Evolutionary conservation across 2,797 vertebrate genomes (phyloP).

Genomic region (Xenops minutus): DNA sequence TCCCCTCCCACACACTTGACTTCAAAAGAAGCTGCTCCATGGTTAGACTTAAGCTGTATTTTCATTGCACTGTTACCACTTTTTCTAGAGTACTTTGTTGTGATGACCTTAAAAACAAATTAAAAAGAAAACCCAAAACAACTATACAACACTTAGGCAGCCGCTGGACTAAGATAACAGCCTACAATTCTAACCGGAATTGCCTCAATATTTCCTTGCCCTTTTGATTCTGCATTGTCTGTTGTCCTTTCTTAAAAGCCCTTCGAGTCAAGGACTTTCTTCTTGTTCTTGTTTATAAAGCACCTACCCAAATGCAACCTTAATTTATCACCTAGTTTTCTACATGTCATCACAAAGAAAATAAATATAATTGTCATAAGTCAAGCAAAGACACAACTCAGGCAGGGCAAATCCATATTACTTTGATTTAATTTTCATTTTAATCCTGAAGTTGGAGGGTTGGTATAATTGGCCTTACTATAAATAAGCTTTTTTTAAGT

Average conservation of each 20-base stretch:
- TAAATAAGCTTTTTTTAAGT: not conserved
- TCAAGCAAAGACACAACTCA: not conserved
- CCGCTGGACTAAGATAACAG: not conserved
- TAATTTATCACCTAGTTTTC: not conserved
- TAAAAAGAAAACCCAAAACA: not conserved
- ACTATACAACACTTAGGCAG: not conserved
- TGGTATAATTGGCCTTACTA: not conserved
- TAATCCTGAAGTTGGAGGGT: not conserved
- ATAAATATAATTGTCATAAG: not conserved
- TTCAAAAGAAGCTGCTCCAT: not conserved
- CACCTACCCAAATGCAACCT: not conserved
- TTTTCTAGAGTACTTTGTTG: not conserved
- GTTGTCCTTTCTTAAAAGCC: not conserved
- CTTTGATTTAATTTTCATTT: not conserved
- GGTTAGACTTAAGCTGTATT: not conserved
- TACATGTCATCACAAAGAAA: not conserved
- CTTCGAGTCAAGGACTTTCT: not conserved
- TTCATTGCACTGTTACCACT: not conserved
- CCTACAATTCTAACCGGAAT: not conserved
- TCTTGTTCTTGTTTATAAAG: not conserved
- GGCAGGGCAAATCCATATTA: not conserved
- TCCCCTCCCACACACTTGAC: not conserved
- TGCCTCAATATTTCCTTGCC: not conserved
- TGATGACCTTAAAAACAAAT: not conserved
- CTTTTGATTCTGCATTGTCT: not conserved